phyloP scores from a whole-genome alignment of 2,888 invertebrate species.

The Drosophila macrospina region DNA sequence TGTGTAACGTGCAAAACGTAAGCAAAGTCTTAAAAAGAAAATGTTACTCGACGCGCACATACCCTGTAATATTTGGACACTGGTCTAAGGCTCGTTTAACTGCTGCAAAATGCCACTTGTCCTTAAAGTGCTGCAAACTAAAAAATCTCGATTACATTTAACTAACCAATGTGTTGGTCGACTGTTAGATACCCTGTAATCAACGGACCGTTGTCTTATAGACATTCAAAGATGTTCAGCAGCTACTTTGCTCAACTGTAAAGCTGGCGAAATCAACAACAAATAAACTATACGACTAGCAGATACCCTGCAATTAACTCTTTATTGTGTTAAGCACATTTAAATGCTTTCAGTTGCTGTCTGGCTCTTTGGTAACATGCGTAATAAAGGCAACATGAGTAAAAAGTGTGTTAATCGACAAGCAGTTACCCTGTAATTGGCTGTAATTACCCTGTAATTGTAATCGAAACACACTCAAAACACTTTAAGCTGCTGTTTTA shows the following conservation, averaged over 20 bases:
- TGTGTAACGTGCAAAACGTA: slow-evolving; percentile 36
- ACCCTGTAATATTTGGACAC: slow-evolving; percentile 2
- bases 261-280: not conserved
- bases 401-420: not conserved
- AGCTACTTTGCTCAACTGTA: too few species aligned
- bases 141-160: not conserved
- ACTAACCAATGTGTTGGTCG: not conserved
- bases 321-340: not conserved
- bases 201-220: not conserved
- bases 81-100: not conserved
- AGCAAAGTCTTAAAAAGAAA: not conserved
- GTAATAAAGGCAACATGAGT: not conserved
- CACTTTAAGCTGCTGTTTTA: not conserved
- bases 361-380: not conserved
- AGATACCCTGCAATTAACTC: slow-evolving; percentile 6
- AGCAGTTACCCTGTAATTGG: not conserved
- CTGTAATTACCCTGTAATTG: too few species aligned
- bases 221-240: not conserved
- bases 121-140: not conserved
- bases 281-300: too few species aligned
- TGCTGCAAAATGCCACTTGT: not conserved
- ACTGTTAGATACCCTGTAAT: slow-evolving; percentile 4
- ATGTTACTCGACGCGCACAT: not conserved
- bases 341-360: not conserved
- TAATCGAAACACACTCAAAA: not conserved